These are phyloP conservation scores for Halcyon chelicuti DNA, from an alignment of 2,797 vertebrate genomes.

Conservation along the genomic window DNA sequence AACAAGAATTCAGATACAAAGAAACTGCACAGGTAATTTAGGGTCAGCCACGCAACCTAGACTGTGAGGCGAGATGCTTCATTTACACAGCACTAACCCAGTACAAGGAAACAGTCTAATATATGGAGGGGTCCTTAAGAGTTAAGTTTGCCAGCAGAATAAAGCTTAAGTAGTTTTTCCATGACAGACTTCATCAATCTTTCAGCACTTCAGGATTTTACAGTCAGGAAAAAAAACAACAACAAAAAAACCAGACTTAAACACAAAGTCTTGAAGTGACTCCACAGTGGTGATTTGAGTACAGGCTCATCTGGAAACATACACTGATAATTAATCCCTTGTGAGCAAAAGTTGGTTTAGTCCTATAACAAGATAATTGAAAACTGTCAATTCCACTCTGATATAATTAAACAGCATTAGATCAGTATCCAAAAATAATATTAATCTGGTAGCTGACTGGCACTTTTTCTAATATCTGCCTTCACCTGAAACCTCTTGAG, in stretches of 20 bases:
- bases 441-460: slow-evolving; percentile 24
- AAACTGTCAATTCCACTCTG: slow-evolving; percentile 8
- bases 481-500: background rate
- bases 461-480: slow-evolving; percentile 31
- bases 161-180: slow-evolving; percentile 42
- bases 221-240: background rate
- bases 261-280: background rate
- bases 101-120: background rate
- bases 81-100: background rate
- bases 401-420: slow-evolving; percentile 30
- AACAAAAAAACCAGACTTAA: background rate
- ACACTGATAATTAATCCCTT: slow-evolving; percentile 14
- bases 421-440: slow-evolving; percentile 39
- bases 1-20: background rate
- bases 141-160: slow-evolving; percentile 7
- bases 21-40: background rate
- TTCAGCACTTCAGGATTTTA: background rate
- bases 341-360: slow-evolving; percentile 24
- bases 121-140: accelerated
- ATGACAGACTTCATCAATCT: slow-evolving; percentile 27
- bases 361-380: slow-evolving; percentile 12
- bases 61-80: background rate
- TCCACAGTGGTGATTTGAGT: background rate
- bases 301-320: background rate
- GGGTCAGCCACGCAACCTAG: background rate